Conservation (phyloP, 1,140 invertebrate species). For the Trachymyrmex septentrionalis region DNA sequence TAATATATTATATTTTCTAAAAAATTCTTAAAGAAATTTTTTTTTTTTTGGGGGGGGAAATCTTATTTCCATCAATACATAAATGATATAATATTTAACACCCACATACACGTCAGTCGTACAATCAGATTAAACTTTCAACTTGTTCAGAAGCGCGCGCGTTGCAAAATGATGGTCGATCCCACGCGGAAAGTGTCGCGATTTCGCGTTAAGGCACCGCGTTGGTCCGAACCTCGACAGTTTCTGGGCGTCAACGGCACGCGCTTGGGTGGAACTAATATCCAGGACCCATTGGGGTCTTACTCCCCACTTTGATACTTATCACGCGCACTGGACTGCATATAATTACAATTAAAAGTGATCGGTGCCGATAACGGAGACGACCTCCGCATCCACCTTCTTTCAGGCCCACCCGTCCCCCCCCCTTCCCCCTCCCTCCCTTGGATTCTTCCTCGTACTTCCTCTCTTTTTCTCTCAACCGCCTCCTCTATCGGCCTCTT, state of each 20-base stretch:
- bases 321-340: constrained; percentile 81
- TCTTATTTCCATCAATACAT: neutral
- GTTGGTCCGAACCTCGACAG: constrained; percentile 66
- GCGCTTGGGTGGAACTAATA: constrained; percentile 83
- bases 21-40: neutral
- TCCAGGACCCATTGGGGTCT: constrained; percentile 65
- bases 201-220: constrained; percentile 68
- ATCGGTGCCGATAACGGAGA: constrained; percentile 82
- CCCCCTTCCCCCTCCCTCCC: neutral
- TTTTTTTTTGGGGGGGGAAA: neutral
- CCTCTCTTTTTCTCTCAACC: constrained; percentile 46
- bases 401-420: neutral
- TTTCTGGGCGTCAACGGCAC: constrained; percentile 85
- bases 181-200: neutral
- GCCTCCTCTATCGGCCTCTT: constrained; percentile 66
- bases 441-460: neutral
- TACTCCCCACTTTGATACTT: constrained; percentile 81
- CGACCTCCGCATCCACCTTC: constrained; percentile 63
- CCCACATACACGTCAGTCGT: no score
- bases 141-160: neutral
- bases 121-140: neutral
- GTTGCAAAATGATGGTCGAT: neutral
- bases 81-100: neutral
- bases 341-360: constrained; percentile 87
- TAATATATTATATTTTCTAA: neutral